Base-by-base conservation (phyloP, 2,888 invertebrate genomes). In the Miltochrista miniata region DNA sequence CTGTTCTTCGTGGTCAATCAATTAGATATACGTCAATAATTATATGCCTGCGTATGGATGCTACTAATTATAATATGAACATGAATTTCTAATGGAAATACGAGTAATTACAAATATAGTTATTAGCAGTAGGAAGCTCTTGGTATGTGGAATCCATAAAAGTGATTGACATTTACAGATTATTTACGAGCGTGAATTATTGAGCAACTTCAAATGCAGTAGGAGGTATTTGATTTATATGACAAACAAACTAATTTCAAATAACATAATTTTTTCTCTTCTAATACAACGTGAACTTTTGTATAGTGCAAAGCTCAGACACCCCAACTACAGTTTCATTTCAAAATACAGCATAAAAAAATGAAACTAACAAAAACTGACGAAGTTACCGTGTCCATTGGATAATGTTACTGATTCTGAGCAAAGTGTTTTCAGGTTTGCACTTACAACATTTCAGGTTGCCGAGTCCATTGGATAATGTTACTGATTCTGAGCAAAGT, bases 1-100 rank as follows among this genome's bases (percentile, higher is more conserved):
- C 74, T 77, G 68, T 77, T 72, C 64, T 67, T 63, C 83, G 81
- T 82, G 83, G 79, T 80, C 79, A 76, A 81, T 85, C 82, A 82
- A 85, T 87, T 87, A 85, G 72, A 68, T 56, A 68, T 64, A 72
- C 74, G 75, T 72, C 64, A 68, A 80, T 83, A 81, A 85, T 83
- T 82, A 79, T 77, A 67, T 70, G 57, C 66, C 58, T 66, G 56
- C 56, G 70, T 79, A 80, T 79, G 75, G 70, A 60, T 61, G 69
- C 66, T 74, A 79, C 78, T 81, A 81, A 81, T 83, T 83, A 81
- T 74, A 81, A 77, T 64, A 69, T 62, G 64, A 68, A 79, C 74
- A 81, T 74, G 72, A 77, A 80, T 79, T 64, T 76, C 51, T 77
- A 80, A 83, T 81, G 72, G 70, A 74, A 69, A 68, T 43, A 24